Evolutionary conservation across 2,888 invertebrate genomes (phyloP).

Genomic region (Drosophila atripex): DNA sequence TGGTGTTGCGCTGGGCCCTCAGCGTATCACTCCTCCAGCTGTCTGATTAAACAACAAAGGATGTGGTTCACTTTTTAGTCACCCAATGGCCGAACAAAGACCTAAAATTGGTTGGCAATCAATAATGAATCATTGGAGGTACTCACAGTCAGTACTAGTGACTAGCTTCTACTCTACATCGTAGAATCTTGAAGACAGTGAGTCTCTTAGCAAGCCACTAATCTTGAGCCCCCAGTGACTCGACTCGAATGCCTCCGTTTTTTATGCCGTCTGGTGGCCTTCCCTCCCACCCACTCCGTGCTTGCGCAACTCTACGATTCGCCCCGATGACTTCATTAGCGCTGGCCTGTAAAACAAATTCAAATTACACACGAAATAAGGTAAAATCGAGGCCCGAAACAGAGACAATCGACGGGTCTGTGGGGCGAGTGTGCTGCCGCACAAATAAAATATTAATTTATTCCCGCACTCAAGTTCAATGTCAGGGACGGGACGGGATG

Average conservation of each 20-base stretch:
- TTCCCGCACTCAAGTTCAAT: constrained; percentile 49
- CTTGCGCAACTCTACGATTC: constrained; percentile 41
- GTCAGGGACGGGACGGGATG: constrained; percentile 36
- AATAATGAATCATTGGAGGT: too few relatives aligned
- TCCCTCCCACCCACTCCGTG: not conserved
- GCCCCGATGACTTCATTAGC: constrained; percentile 48
- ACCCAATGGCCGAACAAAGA: constrained; percentile 25
- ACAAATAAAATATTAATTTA: constrained; percentile 28
- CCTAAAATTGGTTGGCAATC: constrained; percentile 5
- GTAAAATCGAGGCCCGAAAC: constrained; percentile 28
- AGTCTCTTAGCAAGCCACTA: too few relatives aligned
- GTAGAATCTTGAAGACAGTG: too few relatives aligned
- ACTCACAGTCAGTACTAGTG: too few relatives aligned
- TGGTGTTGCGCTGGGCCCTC: constrained; percentile 11
- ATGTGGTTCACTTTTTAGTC: not conserved
- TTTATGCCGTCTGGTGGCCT: not conserved
- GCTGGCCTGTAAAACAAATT: constrained; percentile 58
- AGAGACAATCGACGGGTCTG: constrained; percentile 32
- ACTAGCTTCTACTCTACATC: too few relatives aligned
- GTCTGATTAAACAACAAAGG: constrained; percentile 24
- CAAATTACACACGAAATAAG: constrained; percentile 45
- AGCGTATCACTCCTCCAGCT: not conserved
- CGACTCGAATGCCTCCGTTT: not conserved
- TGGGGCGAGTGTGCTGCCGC: constrained; percentile 9
- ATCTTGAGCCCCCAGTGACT: too few relatives aligned